A percentile compares a stretch with the other conserved stretches of the same genome.
Evolutionary conservation across 2,797 vertebrate species (phyloP).

Genomic region (Protonibea diacanthus): DNA sequence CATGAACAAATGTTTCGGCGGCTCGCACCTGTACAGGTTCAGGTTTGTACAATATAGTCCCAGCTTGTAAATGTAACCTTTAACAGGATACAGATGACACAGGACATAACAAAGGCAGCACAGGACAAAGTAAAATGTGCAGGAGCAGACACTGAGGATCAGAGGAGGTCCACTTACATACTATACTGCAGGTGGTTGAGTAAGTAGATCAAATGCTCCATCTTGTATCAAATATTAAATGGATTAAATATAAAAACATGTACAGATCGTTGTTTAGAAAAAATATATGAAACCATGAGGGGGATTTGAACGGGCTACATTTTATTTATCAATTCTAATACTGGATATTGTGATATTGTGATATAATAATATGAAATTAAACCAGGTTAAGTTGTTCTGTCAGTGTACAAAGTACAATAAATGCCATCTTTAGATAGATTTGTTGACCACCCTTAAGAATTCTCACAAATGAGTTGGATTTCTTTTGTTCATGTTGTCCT

Average conservation of each 20-base stretch:
- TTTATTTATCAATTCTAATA: not conserved
- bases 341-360: not conserved
- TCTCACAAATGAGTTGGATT: not conserved
- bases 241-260: not conserved
- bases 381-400: not conserved
- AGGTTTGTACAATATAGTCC: not conserved
- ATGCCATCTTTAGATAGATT: not conserved
- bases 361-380: no score
- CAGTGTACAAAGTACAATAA: not conserved
- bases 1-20: not conserved
- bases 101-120: not conserved
- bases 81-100: not conserved
- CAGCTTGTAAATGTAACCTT: constrained; percentile 7
- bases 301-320: not conserved
- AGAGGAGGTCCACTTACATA: not conserved
- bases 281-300: not conserved
- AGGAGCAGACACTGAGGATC: not conserved
- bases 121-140: not conserved
- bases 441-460: not conserved
- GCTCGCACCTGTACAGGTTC: not conserved
- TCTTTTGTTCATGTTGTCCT: not conserved
- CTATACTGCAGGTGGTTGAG: not conserved
- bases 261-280: not conserved
- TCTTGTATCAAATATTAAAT: not conserved
- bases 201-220: not conserved